phyloP scores from a whole-genome alignment of 1,140 invertebrate genomes.

The Hyphantria cunea region DNA sequence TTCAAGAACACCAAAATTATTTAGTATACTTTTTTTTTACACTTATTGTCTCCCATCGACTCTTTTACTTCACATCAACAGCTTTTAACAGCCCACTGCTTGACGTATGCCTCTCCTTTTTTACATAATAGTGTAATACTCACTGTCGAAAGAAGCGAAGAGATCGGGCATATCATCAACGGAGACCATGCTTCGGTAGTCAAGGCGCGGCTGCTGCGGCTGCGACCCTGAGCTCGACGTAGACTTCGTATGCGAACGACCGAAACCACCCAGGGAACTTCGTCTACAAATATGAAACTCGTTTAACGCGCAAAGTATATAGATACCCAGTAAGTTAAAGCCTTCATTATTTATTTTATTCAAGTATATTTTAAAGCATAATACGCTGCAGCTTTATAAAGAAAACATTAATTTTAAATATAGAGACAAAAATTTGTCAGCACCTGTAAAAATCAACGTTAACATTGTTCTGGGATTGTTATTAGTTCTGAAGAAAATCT shows the following conservation, averaged over 20 bases:
- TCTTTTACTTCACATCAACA: no score
- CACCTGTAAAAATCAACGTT: no score
- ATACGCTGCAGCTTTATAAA: neutral
- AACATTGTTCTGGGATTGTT: no score
- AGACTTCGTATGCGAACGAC: conserved; percentile 84
- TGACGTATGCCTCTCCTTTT: no score
- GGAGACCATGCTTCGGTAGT: conserved; percentile 95
- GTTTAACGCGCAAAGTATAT: neutral
- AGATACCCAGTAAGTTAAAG: no score
- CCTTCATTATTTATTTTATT: no score
- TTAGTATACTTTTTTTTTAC: no score
- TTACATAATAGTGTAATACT: conserved; percentile 67
- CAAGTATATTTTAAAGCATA: neutral
- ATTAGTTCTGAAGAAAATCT: conserved; percentile 2
- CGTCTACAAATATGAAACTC: conserved; percentile 80
- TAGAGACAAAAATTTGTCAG: neutral
- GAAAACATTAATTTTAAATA: neutral
- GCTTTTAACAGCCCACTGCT: no score
- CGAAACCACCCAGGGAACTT: conserved; percentile 91
- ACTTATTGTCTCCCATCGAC: no score
- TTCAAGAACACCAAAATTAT: no score
- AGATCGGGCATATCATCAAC: conserved; percentile 97
- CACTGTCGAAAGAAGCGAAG: conserved; percentile 96
- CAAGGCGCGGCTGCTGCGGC: conserved; percentile 88
- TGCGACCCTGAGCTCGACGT: conserved; percentile 80